Percentiles rank a stretch among this genome's conserved stretches.
Evolutionary conservation across 2,797 vertebrate genomes (phyloP).

Genomic region (Bucorvus abyssinicus): DNA sequence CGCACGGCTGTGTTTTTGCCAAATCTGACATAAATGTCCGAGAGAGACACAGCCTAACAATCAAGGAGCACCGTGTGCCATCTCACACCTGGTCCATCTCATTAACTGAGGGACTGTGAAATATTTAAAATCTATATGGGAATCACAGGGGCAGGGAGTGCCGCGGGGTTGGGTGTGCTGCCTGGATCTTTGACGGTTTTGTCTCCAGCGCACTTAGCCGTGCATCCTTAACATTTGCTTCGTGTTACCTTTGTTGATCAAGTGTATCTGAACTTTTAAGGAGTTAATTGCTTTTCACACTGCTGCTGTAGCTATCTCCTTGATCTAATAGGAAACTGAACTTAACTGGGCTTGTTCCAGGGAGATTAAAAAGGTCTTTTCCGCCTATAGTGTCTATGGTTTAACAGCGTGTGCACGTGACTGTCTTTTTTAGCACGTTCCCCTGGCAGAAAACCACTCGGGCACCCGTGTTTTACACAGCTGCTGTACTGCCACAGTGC

Average conservation of each 20-base stretch:
- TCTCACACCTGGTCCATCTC: rapidly evolving
- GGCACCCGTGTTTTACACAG: not conserved
- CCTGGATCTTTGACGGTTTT: not conserved
- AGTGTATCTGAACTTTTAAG: not conserved
- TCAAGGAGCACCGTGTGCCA: rapidly evolving
- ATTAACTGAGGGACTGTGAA: not conserved
- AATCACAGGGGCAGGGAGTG: not conserved
- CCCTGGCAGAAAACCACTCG: not conserved
- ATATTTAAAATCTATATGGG: not conserved
- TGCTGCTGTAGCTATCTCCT: not conserved
- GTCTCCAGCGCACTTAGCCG: not conserved
- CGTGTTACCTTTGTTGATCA: not conserved
- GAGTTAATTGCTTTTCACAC: constrained; percentile 20
- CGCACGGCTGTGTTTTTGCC: rapidly evolving
- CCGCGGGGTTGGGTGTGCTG: rapidly evolving
- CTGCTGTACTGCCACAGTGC: not conserved
- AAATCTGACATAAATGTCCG: not conserved
- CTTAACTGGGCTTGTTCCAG: constrained; percentile 11
- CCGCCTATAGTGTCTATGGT: not conserved
- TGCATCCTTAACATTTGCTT: not conserved
- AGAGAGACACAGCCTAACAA: not conserved
- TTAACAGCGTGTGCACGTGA: not conserved
- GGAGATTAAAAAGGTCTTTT: not conserved
- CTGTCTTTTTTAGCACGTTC: not conserved
- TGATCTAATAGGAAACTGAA: not conserved